A percentile compares a stretch with the other conserved stretches of the same genome.
These are phyloP conservation scores for Xiphophorus couchianus DNA, from an alignment of 2,113 vertebrate genomes.

Conservation along the genomic window DNA sequence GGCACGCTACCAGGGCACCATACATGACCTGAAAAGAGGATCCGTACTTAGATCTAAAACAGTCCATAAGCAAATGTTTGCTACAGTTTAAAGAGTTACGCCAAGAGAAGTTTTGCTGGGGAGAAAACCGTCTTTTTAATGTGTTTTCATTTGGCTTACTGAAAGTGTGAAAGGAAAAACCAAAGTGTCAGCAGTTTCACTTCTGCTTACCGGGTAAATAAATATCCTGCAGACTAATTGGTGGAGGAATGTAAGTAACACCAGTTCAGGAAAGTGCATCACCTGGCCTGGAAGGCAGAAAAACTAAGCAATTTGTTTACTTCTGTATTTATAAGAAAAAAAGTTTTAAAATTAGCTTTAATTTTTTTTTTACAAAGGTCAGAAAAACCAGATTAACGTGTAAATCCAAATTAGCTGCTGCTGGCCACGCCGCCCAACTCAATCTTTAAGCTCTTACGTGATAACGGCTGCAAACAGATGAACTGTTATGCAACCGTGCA, in stretches of 20 bases:
- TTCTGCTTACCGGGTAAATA: neutral
- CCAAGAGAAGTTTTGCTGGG: too few relatives aligned
- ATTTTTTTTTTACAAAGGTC: neutral
- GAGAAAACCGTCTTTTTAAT: neutral
- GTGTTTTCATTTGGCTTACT: neutral
- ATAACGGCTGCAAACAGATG: too few relatives aligned
- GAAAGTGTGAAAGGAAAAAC: neutral
- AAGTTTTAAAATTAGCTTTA: neutral
- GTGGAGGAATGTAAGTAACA: too few relatives aligned
- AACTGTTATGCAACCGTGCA: too few relatives aligned
- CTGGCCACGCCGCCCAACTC: too few relatives aligned
- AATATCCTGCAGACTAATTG: neutral
- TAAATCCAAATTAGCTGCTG: neutral
- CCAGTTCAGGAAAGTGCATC: neutral
- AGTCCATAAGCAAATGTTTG: too few relatives aligned
- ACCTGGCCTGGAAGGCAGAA: neutral
- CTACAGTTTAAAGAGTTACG: too few relatives aligned
- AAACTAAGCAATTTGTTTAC: neutral
- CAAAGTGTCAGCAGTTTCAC: neutral
- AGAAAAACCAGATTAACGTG: neutral
- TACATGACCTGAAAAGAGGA: constrained; percentile 91
- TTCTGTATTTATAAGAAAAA: neutral
- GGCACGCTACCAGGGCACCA: constrained; percentile 87
- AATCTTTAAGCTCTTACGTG: too few relatives aligned
- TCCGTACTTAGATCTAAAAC: neutral